phyloP scores from a whole-genome alignment of 2,888 invertebrate genomes.

The Epinotia brunnichana region DNA sequence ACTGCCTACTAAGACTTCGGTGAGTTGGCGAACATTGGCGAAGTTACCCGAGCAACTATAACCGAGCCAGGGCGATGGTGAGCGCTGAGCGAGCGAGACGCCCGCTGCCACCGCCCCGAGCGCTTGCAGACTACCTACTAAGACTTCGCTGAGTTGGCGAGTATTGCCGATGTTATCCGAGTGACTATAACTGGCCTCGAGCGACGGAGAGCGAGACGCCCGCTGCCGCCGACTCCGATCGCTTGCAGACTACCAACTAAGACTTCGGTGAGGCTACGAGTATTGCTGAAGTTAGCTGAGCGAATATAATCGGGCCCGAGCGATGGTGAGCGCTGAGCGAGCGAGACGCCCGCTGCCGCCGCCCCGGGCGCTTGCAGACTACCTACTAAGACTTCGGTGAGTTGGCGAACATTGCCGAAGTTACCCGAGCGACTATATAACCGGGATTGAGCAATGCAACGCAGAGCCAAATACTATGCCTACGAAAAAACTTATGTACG shows the following conservation, averaged over 20 bases:
- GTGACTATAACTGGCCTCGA: slow-evolving; percentile 34
- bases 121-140: slow-evolving; percentile 46
- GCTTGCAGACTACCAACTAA: slow-evolving; percentile 47
- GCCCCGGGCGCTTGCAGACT: slow-evolving; percentile 57
- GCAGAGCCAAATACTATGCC: no score
- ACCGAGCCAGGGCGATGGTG: slow-evolving; percentile 40
- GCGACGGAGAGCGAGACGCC: slow-evolving; percentile 56
- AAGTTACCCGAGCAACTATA: slow-evolving; percentile 6
- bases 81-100: slow-evolving; percentile 53
- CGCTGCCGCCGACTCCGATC: slow-evolving; percentile 68
- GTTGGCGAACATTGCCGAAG: slow-evolving; percentile 4
- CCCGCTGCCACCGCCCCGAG: slow-evolving; percentile 68
- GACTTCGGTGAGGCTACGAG: slow-evolving; percentile 5
- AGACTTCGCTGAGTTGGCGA: slow-evolving; percentile 5
- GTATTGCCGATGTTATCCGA: slow-evolving; percentile 5
- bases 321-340: slow-evolving; percentile 45
- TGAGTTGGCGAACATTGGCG: slow-evolving; percentile 7
- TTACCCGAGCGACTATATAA: slow-evolving; percentile 27
- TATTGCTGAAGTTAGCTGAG: slow-evolving; percentile 6
- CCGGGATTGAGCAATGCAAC: no score
- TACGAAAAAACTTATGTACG: no score
- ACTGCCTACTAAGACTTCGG: neutral
- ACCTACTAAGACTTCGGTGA: neutral
- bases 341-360: slow-evolving; percentile 66
- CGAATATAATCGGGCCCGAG: slow-evolving; percentile 23